phyloP scores from a whole-genome alignment of 2,888 invertebrate species.

The Nebria salina region DNA sequence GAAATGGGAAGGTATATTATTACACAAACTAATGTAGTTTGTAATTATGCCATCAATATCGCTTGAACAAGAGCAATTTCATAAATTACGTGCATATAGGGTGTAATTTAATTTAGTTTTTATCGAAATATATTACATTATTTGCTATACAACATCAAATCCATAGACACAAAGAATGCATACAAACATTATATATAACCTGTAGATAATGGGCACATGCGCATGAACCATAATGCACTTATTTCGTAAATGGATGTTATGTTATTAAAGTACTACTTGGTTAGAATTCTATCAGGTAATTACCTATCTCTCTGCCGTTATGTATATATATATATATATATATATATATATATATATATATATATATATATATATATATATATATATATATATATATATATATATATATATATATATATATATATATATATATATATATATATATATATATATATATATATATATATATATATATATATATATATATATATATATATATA shows the following conservation, averaged over 20 bases:
- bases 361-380: too few relatives aligned
- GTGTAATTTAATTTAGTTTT: neutral
- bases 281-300: constrained; percentile 32
- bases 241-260: constrained; percentile 31
- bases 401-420: too few relatives aligned
- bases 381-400: too few relatives aligned
- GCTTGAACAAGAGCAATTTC: neutral
- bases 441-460: too few relatives aligned
- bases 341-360: too few relatives aligned
- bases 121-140: neutral
- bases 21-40: neutral
- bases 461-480: too few relatives aligned
- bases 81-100: neutral
- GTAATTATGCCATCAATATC: neutral
- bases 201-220: neutral
- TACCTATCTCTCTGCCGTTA: constrained; percentile 14
- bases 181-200: neutral
- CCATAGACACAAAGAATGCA: neutral
- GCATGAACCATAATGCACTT: neutral
- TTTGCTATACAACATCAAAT: neutral
- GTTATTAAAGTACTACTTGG: constrained; percentile 34
- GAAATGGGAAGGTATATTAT: neutral
- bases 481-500: too few relatives aligned
- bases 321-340: too few relatives aligned
- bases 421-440: too few relatives aligned